These are phyloP conservation scores for Labeo catla DNA, from an alignment of 2,113 vertebrate species.

Conservation along the genomic window DNA sequence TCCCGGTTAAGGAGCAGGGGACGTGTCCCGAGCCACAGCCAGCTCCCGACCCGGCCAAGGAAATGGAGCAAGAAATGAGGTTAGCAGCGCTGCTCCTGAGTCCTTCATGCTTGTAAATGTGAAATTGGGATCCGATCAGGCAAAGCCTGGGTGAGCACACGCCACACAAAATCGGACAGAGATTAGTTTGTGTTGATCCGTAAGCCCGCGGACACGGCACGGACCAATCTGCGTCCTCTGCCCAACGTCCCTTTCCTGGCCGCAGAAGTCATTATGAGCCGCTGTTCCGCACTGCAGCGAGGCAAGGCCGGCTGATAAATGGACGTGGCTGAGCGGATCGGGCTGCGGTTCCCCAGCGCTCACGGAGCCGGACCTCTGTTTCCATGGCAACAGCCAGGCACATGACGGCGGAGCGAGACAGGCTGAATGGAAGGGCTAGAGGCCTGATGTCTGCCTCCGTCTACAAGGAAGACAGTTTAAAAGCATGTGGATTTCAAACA, in stretches of 20 bases:
- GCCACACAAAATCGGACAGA: slow-evolving; percentile 34
- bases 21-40: neutral
- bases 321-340: slow-evolving; percentile 17
- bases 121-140: slow-evolving; percentile 52
- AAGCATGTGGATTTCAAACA: slow-evolving; percentile 14
- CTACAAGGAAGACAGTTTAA: neutral
- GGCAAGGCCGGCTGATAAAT: slow-evolving; percentile 33
- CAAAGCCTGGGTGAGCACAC: slow-evolving; percentile 48
- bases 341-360: neutral
- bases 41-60: neutral
- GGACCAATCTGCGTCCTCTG: slow-evolving; percentile 40
- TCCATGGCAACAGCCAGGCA: slow-evolving; percentile 48
- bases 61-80: slow-evolving; percentile 60
- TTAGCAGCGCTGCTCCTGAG: slow-evolving; percentile 45
- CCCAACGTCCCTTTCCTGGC: slow-evolving; percentile 5
- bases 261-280: slow-evolving; percentile 18
- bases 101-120: slow-evolving; percentile 57
- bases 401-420: slow-evolving; percentile 6
- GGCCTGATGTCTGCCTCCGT: slow-evolving; percentile 15
- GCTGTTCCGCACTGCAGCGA: neutral
- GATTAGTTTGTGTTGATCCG: slow-evolving; percentile 44
- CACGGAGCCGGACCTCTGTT: slow-evolving; percentile 37
- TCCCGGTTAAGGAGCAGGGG: neutral
- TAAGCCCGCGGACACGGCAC: slow-evolving; percentile 46
- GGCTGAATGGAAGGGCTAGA: slow-evolving; percentile 1